These are phyloP conservation scores for Nesoenas mayeri DNA, from an alignment of 2,113 vertebrate species.

Conservation along the genomic window DNA sequence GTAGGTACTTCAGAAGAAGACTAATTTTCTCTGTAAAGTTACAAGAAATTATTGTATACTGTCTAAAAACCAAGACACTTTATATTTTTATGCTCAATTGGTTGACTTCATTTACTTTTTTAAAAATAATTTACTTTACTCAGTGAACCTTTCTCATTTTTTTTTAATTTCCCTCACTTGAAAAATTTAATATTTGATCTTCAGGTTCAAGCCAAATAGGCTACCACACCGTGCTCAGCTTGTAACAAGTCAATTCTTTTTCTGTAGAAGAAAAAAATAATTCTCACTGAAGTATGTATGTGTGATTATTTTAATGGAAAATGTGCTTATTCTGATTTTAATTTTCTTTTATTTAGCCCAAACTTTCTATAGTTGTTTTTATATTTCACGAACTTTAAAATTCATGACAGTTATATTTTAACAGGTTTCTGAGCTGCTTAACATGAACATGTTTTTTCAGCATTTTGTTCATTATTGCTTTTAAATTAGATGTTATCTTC, in stretches of 20 bases:
- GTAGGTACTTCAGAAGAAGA: slow-evolving; percentile 43
- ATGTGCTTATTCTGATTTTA: neutral
- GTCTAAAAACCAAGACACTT: slow-evolving; percentile 48
- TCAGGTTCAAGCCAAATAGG: neutral
- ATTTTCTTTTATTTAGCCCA: neutral
- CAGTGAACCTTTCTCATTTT: neutral
- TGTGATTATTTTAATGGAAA: slow-evolving; percentile 42
- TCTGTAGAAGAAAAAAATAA: neutral
- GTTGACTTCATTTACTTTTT: neutral
- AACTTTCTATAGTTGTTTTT: neutral
- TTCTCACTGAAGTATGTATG: neutral
- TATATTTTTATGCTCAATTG: slow-evolving; percentile 27
- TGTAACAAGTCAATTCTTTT: neutral
- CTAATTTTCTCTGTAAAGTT: slow-evolving; percentile 35
- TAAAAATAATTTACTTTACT: neutral
- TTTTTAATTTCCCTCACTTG: neutral
- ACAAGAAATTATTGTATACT: neutral
- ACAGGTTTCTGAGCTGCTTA: neutral
- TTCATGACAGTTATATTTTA: neutral
- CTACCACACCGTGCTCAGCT: neutral
- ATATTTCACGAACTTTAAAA: slow-evolving; percentile 11
- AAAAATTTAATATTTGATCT: neutral
- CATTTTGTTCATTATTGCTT: neutral
- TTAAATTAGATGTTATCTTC: neutral
- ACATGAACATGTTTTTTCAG: neutral